Conservation (phyloP, 2,797 vertebrate genomes). For the Sciurus vulgaris region DNA sequence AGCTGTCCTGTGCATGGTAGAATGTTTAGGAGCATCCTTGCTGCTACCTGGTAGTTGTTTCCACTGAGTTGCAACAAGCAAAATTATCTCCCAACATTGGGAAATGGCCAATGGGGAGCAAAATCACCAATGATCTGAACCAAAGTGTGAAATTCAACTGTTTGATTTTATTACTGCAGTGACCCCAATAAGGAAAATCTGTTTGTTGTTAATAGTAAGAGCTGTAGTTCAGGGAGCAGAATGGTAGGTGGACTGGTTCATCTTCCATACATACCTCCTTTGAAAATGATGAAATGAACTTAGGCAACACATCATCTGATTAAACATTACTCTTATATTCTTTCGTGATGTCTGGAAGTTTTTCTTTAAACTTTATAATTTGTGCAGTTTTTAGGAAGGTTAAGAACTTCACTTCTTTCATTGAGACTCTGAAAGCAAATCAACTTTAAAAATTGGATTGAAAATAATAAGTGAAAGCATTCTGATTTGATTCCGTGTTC, state of each 20-base stretch:
- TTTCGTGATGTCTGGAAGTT: background rate
- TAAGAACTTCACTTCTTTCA: background rate
- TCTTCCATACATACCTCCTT: constrained; percentile 1
- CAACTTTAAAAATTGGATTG: background rate
- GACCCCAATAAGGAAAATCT: background rate
- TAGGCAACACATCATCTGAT: background rate
- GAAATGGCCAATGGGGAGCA: background rate
- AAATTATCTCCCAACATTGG: background rate
- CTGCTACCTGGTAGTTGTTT: background rate
- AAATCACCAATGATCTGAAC: background rate
- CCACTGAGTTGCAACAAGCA: background rate
- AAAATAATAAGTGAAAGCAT: constrained; percentile 57
- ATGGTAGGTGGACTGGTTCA: background rate
- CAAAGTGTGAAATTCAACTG: background rate
- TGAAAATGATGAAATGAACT: constrained; percentile 18
- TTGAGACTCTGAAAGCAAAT: background rate
- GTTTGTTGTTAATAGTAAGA: background rate
- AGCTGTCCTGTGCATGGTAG: background rate
- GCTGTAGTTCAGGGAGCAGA: background rate
- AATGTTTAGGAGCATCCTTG: background rate
- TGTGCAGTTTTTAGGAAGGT: constrained; percentile 8
- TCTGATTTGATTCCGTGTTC: background rate
- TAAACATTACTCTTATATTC: background rate
- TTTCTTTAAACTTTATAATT: background rate
- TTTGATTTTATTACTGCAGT: background rate